These are phyloP conservation scores for Dryas iulia DNA, from an alignment of 1,140 invertebrate species.

Conservation along the genomic window DNA sequence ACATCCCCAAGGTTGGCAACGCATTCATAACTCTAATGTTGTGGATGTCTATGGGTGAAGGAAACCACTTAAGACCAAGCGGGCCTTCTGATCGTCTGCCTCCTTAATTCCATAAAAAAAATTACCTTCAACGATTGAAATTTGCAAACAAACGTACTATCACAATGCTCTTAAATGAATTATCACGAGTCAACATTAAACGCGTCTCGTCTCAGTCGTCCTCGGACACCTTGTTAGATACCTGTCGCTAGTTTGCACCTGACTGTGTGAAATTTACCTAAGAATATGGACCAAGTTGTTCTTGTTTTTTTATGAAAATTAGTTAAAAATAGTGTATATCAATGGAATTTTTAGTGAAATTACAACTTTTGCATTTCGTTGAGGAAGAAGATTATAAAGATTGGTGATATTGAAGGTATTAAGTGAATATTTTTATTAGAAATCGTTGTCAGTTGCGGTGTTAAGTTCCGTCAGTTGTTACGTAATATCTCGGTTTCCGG, in stretches of 20 bases:
- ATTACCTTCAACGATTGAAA: neutral
- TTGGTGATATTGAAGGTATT: neutral
- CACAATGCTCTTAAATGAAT: neutral
- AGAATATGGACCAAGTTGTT: too few relatives aligned
- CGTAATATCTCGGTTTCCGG: too few relatives aligned
- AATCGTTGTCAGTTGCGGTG: too few relatives aligned
- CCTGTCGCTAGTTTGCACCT: neutral
- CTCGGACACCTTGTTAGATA: neutral
- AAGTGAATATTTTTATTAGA: too few relatives aligned
- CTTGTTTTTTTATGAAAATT: neutral
- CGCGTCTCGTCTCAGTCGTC: neutral
- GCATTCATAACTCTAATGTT: too few relatives aligned
- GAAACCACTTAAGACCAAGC: too few relatives aligned
- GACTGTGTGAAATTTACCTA: neutral
- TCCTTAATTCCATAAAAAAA: too few relatives aligned
- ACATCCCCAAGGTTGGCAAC: too few relatives aligned
- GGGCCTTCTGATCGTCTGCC: too few relatives aligned
- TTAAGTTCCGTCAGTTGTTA: too few relatives aligned
- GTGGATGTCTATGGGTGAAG: too few relatives aligned
- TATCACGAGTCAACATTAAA: neutral
- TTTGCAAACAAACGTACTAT: neutral
- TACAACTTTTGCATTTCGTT: constrained; percentile 1
- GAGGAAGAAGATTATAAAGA: constrained; percentile 6
- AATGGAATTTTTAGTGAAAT: constrained; percentile 6
- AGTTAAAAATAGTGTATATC: neutral